Conservation (phyloP, 2,888 invertebrate genomes). For the Sabatieria punctata region DNA sequence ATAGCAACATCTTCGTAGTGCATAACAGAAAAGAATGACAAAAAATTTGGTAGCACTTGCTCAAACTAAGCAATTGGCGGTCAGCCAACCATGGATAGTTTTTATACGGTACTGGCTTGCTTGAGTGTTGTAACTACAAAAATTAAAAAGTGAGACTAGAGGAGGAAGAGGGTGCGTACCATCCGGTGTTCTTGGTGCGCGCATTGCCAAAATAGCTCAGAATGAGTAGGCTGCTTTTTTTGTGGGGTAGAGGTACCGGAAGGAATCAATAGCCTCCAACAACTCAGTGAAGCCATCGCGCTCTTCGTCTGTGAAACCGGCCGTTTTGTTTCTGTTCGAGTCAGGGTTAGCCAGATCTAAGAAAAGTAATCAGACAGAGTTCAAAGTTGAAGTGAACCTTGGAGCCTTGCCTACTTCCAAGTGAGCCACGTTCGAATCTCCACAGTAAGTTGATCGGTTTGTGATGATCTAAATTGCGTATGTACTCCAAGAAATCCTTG, state of each 20-base stretch:
- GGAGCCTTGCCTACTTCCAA: constrained; percentile 58
- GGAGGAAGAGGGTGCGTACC: constrained; percentile 43
- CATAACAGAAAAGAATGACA: no score
- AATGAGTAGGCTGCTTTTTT: constrained; percentile 66
- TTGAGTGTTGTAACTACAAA: no score
- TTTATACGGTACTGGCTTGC: no score
- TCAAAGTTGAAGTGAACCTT: constrained; percentile 13
- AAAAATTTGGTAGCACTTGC: no score
- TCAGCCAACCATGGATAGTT: no score
- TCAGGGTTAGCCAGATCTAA: constrained; percentile 73
- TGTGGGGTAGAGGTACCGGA: constrained; percentile 66
- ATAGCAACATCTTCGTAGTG: no score
- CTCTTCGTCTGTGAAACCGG: constrained; percentile 90
- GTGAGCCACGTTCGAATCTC: constrained; percentile 95
- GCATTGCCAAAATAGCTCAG: constrained; percentile 79
- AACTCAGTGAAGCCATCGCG: constrained; percentile 72
- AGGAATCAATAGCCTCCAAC: constrained; percentile 60
- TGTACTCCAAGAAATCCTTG: constrained; percentile 54
- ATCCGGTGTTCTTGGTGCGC: constrained; percentile 76
- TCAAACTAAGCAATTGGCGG: no score
- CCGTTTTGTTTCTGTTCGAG: constrained; percentile 70
- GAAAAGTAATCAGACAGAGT: background rate
- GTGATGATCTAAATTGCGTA: constrained; percentile 58
- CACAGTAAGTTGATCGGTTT: constrained; percentile 85
- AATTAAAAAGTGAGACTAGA: no score